Percentiles rank a stretch among this genome's conserved stretches.
Conservation (phyloP, 2,888 invertebrate species). For the Nemapogon koenigi region DNA sequence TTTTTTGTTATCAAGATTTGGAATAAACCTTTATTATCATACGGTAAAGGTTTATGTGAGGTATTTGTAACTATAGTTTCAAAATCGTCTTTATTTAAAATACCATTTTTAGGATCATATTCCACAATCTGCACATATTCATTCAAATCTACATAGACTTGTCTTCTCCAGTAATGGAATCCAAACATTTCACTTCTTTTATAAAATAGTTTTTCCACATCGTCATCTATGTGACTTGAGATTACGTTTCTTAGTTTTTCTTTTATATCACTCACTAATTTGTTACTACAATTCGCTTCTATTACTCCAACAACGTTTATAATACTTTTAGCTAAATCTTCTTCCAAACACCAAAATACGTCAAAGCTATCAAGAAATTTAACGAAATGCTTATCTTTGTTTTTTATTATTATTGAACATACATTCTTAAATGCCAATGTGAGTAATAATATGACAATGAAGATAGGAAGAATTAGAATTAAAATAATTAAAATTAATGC, state of each 20-base stretch:
- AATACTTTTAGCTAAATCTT: slow-evolving; percentile 40
- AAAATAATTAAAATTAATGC: slow-evolving; percentile 20
- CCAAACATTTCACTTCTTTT: slow-evolving; percentile 44
- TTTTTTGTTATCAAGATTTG: slow-evolving; percentile 50
- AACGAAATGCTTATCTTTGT: slow-evolving; percentile 36
- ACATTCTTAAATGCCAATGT: slow-evolving; percentile 28
- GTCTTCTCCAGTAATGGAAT: slow-evolving; percentile 56
- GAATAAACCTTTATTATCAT: slow-evolving; percentile 50
- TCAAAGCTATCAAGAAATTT: slow-evolving; percentile 58
- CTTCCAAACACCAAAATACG: slow-evolving; percentile 59
- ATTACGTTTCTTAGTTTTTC: slow-evolving; percentile 24
- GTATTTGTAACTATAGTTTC: slow-evolving; percentile 37
- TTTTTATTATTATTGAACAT: slow-evolving; percentile 29
- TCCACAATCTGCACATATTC: slow-evolving; percentile 49
- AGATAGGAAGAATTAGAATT: slow-evolving; percentile 23
- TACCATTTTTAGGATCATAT: slow-evolving; percentile 23
- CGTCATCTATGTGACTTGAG: slow-evolving; percentile 15
- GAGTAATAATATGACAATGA: slow-evolving; percentile 21
- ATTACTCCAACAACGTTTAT: slow-evolving; percentile 55
- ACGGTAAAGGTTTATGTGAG: slow-evolving; percentile 43
- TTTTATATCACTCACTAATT: slow-evolving; percentile 25
- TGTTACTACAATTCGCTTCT: slow-evolving; percentile 31
- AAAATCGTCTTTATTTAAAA: slow-evolving; percentile 29
- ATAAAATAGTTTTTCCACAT: slow-evolving; percentile 44
- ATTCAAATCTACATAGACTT: slow-evolving; percentile 32